Conservation (phyloP, 2,797 vertebrate species). For the Steatocranus sp. region DNA sequence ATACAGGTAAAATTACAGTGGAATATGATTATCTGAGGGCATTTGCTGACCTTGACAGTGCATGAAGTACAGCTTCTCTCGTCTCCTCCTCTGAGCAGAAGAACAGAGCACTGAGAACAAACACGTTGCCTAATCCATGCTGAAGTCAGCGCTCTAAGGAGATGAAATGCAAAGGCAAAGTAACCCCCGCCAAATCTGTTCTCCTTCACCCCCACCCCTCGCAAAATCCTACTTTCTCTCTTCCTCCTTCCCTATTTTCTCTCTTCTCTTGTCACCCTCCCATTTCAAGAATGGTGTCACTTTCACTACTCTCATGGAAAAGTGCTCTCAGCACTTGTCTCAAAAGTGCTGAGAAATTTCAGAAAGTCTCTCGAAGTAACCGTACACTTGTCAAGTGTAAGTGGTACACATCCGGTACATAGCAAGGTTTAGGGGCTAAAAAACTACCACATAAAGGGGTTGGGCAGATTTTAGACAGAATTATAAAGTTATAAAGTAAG, state of each 20-base stretch:
- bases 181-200: slow-evolving; percentile 42
- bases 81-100: slow-evolving; percentile 33
- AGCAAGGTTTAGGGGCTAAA: slow-evolving; percentile 34
- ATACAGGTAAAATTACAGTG: slow-evolving; percentile 67
- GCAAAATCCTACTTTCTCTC: background rate
- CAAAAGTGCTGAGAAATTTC: slow-evolving; percentile 64
- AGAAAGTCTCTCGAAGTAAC: slow-evolving; percentile 71
- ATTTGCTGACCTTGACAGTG: slow-evolving; percentile 65
- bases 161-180: slow-evolving; percentile 63
- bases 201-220: background rate
- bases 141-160: slow-evolving; percentile 71
- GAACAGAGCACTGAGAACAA: slow-evolving; percentile 63
- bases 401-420: slow-evolving; percentile 62
- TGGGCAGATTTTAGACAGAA: background rate
- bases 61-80: slow-evolving; percentile 25
- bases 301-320: slow-evolving; percentile 65
- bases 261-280: slow-evolving; percentile 32
- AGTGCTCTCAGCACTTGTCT: slow-evolving; percentile 72
- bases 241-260: slow-evolving; percentile 32
- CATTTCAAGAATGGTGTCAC: slow-evolving; percentile 66
- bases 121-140: slow-evolving; percentile 67
- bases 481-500: background rate
- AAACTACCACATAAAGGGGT: slow-evolving; percentile 39
- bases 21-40: slow-evolving; percentile 70
- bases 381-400: slow-evolving; percentile 61